Base-by-base conservation (phyloP, 2,888 invertebrate species). In the Trissolcus japonicus region DNA sequence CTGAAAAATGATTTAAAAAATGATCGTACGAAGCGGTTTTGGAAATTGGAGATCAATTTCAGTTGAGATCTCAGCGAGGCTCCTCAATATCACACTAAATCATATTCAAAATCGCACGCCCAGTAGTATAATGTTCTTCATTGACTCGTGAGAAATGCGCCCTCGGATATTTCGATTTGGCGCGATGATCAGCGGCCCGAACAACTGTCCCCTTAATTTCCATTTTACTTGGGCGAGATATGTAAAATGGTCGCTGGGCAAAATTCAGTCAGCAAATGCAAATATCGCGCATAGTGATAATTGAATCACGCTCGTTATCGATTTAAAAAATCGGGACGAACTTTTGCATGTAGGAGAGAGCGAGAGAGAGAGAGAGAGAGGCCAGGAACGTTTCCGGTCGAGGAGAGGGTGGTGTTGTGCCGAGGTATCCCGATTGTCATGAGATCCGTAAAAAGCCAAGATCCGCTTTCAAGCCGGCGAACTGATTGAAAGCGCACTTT, bases 161-260 rank as follows among this genome's bases (percentile, higher is more conserved):
- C 57, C 68, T 75, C 66, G 48, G 68, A 75, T 69, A 75, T 69
- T 75, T 63, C 68, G 48, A 61, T 57, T 63, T 50, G 56, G 48
- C 54, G 43, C 60, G 63, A 63, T 75, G 75, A 75, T 69, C 75
- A 68, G 62, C 55, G 63, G 75, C 68, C 59, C 54, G 75, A 66
- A 62, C 71, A 74, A 78, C 62, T 78, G 78, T 74, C 66, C 73
- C 69, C 55, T 69, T 74, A 74, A 78, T 78, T 74, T 78, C 66
- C 78, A 78, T 78, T 78, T 60, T 77, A 72, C 60, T 72, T 63
- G 68, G 46, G 48, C 55, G 67, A 67, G 67, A 72, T 73, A 61
- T 73, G 73, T 60, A 77, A 68, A 77, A 59, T 66, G 43, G 61
- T 74, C 62, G 69, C 53, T 35, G 35, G 62, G 61, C 48, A 40